Conservation (phyloP, 2,113 vertebrate species). For the Myocastor coypus region DNA sequence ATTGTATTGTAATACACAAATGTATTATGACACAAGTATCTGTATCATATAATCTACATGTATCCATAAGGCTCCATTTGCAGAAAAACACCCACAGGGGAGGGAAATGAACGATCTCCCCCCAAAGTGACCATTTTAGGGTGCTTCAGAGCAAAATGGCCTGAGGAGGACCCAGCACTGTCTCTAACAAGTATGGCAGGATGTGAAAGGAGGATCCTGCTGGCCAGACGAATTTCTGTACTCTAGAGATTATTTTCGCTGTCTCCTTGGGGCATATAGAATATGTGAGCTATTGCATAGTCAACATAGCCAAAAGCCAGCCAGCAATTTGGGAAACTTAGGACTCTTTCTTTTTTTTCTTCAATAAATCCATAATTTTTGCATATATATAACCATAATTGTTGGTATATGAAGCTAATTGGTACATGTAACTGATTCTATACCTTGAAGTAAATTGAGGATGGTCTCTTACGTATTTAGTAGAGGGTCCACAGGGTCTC, state of each 20-base stretch:
- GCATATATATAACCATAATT: not conserved
- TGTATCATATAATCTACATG: not conserved
- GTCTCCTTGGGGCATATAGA: not conserved
- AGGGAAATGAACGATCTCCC: not conserved
- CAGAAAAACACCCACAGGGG: not conserved
- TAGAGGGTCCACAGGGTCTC: too few species aligned
- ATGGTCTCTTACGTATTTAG: too few species aligned
- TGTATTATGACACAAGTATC: not conserved
- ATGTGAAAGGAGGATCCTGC: not conserved
- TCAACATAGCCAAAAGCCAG: slow-evolving; percentile 18
- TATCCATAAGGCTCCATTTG: not conserved
- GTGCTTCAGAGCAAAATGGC: slow-evolving; percentile 10
- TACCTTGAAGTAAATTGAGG: not conserved
- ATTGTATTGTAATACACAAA: not conserved
- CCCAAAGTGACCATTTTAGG: not conserved
- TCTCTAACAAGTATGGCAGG: slow-evolving; percentile 4
- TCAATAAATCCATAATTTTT: slow-evolving; percentile 1
- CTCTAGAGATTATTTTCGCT: not conserved
- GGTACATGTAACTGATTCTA: not conserved
- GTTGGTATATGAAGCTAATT: not conserved
- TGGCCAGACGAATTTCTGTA: not conserved
- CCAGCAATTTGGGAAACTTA: slow-evolving; percentile 9
- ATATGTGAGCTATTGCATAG: not conserved
- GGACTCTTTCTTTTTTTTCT: not conserved
- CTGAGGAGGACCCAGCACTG: not conserved